Evolutionary conservation across 1,140 invertebrate genomes (phyloP).

Genomic region (Lasaia peninsularis): DNA sequence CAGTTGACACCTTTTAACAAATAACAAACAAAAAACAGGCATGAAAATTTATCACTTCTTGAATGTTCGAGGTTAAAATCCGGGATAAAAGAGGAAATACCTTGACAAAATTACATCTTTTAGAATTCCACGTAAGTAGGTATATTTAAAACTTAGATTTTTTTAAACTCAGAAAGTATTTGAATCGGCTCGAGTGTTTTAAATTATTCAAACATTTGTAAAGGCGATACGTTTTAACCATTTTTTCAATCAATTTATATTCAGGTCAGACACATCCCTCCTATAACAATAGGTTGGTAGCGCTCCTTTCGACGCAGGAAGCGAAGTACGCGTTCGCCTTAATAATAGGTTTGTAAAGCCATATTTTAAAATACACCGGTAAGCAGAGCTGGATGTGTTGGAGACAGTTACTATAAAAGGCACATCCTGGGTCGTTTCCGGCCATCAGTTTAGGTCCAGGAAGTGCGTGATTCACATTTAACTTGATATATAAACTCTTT

Average conservation of each 20-base stretch:
- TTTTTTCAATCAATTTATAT: slow-evolving; percentile 38
- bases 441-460: slow-evolving; percentile 42
- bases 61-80: too few species aligned
- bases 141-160: too few species aligned
- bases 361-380: slow-evolving; percentile 49
- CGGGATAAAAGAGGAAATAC: too few species aligned
- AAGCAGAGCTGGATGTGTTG: slow-evolving; percentile 58
- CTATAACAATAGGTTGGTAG: slow-evolving; percentile 68
- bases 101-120: too few species aligned
- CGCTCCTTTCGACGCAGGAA: slow-evolving; percentile 70
- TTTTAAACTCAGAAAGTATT: background rate
- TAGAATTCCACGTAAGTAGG: too few species aligned
- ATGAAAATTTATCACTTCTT: too few species aligned
- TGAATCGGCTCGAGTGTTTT: background rate
- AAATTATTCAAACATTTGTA: slow-evolving; percentile 4
- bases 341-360: slow-evolving; percentile 54
- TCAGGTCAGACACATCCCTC: slow-evolving; percentile 60
- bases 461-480: slow-evolving; percentile 52
- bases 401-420: slow-evolving; percentile 65
- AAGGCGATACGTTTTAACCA: slow-evolving; percentile 4
- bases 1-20: too few species aligned
- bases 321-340: slow-evolving; percentile 55
- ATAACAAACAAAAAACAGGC: too few species aligned
- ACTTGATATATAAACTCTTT: slow-evolving; percentile 24
- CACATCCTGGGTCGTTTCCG: slow-evolving; percentile 66